Percentiles rank a stretch among this genome's conserved stretches.
phyloP scores from a whole-genome alignment of 2,797 vertebrate genomes.

The Pipistrellus pygmaeus region DNA sequence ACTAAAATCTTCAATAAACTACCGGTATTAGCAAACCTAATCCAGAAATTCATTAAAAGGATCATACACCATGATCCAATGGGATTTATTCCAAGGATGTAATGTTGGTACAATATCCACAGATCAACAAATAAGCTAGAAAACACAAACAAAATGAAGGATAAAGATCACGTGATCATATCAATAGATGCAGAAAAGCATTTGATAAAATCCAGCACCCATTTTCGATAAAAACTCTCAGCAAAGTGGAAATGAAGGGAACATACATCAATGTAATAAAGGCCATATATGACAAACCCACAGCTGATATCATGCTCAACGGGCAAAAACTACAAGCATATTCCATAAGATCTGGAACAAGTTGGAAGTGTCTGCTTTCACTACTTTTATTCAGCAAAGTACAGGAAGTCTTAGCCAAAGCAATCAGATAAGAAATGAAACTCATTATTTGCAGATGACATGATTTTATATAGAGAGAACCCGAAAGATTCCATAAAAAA shows the following conservation, averaged over 20 bases:
- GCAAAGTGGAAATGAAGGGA: neutral
- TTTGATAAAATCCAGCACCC: neutral
- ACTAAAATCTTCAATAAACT: neutral
- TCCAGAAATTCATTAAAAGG: neutral
- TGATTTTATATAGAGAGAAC: neutral
- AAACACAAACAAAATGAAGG: neutral
- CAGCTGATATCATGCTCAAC: neutral
- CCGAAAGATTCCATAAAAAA: neutral
- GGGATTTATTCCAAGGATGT: neutral
- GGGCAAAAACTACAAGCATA: neutral
- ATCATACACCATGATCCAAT: neutral
- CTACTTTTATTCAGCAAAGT: neutral
- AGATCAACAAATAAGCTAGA: neutral
- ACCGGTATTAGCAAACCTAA: neutral
- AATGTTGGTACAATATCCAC: neutral
- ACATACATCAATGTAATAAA: neutral
- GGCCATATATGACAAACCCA: neutral
- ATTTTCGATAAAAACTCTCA: neutral
- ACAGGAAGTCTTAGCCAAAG: neutral
- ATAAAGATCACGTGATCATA: neutral
- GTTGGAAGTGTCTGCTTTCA: neutral
- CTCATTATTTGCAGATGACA: neutral
- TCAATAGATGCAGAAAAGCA: neutral
- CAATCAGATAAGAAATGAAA: neutral
- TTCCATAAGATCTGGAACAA: neutral